Conservation (phyloP, 1,140 invertebrate genomes). For the Triops cancriformis region DNA sequence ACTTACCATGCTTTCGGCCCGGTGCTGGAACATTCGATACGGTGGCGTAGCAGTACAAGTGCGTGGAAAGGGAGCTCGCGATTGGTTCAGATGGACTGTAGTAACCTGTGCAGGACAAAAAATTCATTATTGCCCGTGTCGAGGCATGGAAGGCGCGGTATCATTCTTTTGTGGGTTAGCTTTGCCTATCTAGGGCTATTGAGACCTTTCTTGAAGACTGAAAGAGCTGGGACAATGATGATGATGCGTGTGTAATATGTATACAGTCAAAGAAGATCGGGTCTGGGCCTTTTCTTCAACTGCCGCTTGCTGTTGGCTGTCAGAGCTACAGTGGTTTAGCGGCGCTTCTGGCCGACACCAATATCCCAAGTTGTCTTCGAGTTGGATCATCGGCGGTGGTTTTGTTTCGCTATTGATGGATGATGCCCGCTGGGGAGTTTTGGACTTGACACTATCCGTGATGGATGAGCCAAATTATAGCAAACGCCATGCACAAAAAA, state of each 20-base stretch:
- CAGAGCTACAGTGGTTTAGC: not conserved
- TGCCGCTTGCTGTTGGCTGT: no score
- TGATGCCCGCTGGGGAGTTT: not conserved
- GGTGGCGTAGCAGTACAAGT: not conserved
- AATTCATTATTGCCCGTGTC: no score
- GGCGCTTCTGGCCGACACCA: not conserved
- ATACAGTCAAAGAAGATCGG: not conserved
- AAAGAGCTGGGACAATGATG: not conserved
- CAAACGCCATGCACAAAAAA: not conserved
- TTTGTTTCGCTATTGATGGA: constrained; percentile 14
- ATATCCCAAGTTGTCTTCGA: not conserved
- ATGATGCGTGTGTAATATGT: constrained; percentile 11
- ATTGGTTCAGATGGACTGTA: not conserved
- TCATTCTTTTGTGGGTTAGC: no score
- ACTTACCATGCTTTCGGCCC: no score
- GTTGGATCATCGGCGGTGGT: not conserved
- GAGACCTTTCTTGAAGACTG: not conserved
- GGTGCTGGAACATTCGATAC: not conserved
- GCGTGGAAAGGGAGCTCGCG: not conserved
- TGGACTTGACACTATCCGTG: not conserved
- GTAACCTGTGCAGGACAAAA: not conserved
- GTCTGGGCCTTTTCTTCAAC: no score
- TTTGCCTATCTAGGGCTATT: not conserved
- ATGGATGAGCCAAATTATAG: constrained; percentile 10
- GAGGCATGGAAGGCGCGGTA: no score